Evolutionary conservation across 1,140 invertebrate genomes (phyloP).

Genomic region (Whitmania pigra): DNA sequence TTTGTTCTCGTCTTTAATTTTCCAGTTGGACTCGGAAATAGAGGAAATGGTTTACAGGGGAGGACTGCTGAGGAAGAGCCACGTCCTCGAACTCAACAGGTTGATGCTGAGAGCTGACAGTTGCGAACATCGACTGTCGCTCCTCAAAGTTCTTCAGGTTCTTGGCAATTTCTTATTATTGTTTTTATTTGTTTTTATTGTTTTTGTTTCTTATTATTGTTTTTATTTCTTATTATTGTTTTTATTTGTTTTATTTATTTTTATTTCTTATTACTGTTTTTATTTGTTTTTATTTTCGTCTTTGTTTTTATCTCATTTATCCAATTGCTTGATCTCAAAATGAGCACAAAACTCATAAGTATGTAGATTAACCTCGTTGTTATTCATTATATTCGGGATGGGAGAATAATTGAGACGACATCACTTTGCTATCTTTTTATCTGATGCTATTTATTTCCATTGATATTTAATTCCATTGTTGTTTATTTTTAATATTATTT

Average conservation of each 20-base stretch:
- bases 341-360: too few relatives aligned
- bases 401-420: too few relatives aligned
- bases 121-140: constrained; percentile 54
- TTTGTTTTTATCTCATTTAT: too few relatives aligned
- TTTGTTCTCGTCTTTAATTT: constrained; percentile 16
- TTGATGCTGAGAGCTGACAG: constrained; percentile 82
- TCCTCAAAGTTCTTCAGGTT: constrained; percentile 55
- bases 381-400: too few relatives aligned
- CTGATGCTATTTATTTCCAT: too few relatives aligned
- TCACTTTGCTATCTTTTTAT: too few relatives aligned
- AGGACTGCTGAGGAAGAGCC: constrained; percentile 71
- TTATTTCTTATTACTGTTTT: not conserved
- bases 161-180: not conserved
- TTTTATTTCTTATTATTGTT: not conserved
- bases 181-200: not conserved
- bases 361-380: too few relatives aligned
- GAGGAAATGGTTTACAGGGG: constrained; percentile 41
- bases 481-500: too few relatives aligned
- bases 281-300: not conserved
- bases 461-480: too few relatives aligned
- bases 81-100: constrained; percentile 72
- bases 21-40: constrained; percentile 40
- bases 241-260: not conserved
- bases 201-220: not conserved
- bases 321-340: too few relatives aligned